A percentile compares a stretch with the other conserved stretches of the same genome.
Evolutionary conservation across 2,797 vertebrate species (phyloP).

Genomic region (Nannoperca obscura): DNA sequence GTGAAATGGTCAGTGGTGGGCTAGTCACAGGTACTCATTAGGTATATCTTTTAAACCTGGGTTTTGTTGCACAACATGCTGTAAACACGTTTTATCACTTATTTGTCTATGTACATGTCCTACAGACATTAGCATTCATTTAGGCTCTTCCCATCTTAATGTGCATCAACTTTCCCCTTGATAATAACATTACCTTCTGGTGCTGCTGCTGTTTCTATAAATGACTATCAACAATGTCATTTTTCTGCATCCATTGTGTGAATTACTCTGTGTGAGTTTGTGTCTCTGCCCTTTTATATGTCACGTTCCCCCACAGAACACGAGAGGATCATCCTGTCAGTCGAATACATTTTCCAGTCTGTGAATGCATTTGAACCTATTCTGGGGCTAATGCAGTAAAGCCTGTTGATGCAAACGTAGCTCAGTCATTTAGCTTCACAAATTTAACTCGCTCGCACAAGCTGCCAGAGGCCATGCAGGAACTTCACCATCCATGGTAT

Average conservation of each 20-base stretch:
- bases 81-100: background rate
- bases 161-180: background rate
- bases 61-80: background rate
- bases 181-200: background rate
- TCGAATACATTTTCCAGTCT: constrained; percentile 32
- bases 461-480: constrained; percentile 29
- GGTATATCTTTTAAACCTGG: background rate
- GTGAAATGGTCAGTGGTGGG: background rate
- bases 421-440: constrained; percentile 41
- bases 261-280: constrained; percentile 9
- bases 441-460: constrained; percentile 36
- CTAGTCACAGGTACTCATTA: background rate
- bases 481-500: constrained; percentile 3
- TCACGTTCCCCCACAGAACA: constrained; percentile 24
- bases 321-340: constrained; percentile 21
- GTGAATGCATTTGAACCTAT: constrained; percentile 39
- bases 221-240: background rate
- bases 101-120: background rate
- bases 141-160: background rate
- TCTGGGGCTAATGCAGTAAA: constrained; percentile 40
- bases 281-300: constrained; percentile 12
- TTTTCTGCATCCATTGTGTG: constrained; percentile 6
- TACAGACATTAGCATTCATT: background rate
- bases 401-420: constrained; percentile 57
- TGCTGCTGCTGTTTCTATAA: background rate